These are phyloP conservation scores for Pantelozetes paolii DNA, from an alignment of 2,888 invertebrate genomes.

Conservation along the genomic window DNA sequence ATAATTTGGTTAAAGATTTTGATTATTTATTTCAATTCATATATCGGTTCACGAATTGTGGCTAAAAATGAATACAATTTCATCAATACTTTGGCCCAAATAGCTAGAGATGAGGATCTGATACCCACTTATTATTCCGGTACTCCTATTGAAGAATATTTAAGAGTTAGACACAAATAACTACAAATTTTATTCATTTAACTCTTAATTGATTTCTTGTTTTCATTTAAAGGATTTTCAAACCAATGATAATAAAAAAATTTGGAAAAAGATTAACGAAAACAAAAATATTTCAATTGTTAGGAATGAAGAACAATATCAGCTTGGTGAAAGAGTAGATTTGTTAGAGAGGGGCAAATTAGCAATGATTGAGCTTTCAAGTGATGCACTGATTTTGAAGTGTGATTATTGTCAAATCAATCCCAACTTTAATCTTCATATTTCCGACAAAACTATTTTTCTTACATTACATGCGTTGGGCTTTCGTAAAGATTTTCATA, in stretches of 20 bases:
- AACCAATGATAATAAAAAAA: neutral
- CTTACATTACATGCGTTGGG: neutral
- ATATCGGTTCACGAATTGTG: neutral
- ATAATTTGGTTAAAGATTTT: neutral
- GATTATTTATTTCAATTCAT: neutral
- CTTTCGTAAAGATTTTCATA: neutral
- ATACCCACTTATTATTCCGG: constrained; percentile 19
- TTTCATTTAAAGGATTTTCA: neutral
- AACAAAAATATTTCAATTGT: constrained; percentile 11
- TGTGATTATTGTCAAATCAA: neutral
- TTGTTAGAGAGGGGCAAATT: neutral
- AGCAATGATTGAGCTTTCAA: constrained; percentile 1
- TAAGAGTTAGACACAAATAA: neutral
- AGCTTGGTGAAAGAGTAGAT: neutral
- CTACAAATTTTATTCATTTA: no score
- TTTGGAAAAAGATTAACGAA: neutral
- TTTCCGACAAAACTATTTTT: constrained; percentile 16
- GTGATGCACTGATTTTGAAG: neutral
- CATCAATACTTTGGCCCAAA: neutral
- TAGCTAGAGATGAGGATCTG: neutral
- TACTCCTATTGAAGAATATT: neutral
- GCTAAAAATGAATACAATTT: neutral
- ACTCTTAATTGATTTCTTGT: no score
- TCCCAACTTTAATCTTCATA: neutral
- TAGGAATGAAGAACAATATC: neutral